Base-by-base conservation (phyloP, 2,888 invertebrate species). In the Eledona agricola region DNA sequence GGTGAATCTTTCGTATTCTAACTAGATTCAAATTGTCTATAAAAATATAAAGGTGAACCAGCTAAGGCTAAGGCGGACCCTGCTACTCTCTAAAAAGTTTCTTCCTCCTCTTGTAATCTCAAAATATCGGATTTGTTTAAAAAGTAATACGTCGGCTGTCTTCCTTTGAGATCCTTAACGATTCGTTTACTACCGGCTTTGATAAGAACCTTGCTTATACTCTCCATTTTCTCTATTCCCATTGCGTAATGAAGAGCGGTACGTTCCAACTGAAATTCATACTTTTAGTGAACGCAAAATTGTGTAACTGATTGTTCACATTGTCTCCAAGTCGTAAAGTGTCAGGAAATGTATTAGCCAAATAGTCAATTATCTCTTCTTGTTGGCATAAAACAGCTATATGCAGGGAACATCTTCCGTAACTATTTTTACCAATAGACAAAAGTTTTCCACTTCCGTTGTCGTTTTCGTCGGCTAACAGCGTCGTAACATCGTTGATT, bases 91-190 rank as follows among this genome's bases (percentile, higher is more conserved):
- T 71, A 83, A 69, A 83, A 82, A 12, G 81, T 79, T 63, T 88
- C 86, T 69, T 93, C 93, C 72, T 94, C 93, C 67, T 92, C 90
- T 72, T 91, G 90, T 26, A 94, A 82, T 56, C 88, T 81, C 55
- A 89, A 77, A 66, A 95, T 91, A 61, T 94, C 94, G 0, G 91
- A 88, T 74, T 92, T 92, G 74, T 94, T 93, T 85, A 94, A 90
- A 72, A 91, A 94, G 77, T 94, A 95, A 76, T 93, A 94, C 20
- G 90, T 89, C 1, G 94, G 92, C 69, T 93, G 92, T 28, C 93
- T 83, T 47, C 92, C 93, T 78, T 90, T 91, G 70, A 94, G 80
- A 78, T 95, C 94, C 73, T 93, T 93, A 2, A 86, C 80, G 0
- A 90, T 87, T 52, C 93, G 81, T 71, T 88, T 89, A 23, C 93